Base-by-base conservation (phyloP, 2,113 vertebrate genomes). In the Ammospiza nelsoni region DNA sequence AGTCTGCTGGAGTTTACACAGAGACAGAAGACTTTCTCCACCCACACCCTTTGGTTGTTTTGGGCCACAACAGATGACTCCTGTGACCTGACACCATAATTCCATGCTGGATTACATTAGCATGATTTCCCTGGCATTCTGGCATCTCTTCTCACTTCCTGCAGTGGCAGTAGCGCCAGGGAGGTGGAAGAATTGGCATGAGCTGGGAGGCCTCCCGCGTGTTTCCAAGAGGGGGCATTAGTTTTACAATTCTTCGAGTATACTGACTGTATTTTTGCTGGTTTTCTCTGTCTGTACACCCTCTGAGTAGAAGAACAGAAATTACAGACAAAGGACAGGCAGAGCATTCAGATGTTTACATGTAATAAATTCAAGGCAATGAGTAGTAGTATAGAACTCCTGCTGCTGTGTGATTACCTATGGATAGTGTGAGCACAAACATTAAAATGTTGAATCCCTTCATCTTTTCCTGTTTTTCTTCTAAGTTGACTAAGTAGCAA, bases 161-260 rank as follows among this genome's bases (percentile, higher is more conserved):
- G n/a, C 39, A 7, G 59, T 51, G 75, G 11, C 79, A 28, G 0
- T 31, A 39, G 33, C 0, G 0, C 52, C 66, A 18, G 41, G n/a
- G n/a, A 87, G 65, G 27, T 0, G 0, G 29, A 39, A 71, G 49
- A 72, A 18, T 25, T 46, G 44, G 33, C 5, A 2, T 15, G 37
- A 79, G 28, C 43, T 73, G 49, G 12, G 54, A 46, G 43, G 11
- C 28, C 12, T 61, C 37, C 67, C 0, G 0, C 11, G 24, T 25
- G 16, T 52, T 92, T 59, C 52, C 27, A 19, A 44, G 11, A 28
- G 33, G 15, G 20, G 57, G 49, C 63, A 76, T 29, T 51, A 20
- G 39, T 68, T 81, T 41, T 72, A 24, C 24, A 48, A 3, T 74
- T 80, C 37, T 41, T 65, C 2, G 1, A 68, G 65, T 29, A 7